Base-by-base conservation (phyloP, 92 coral and sea anemone genomes). In the Parazoanthus darwini region DNA sequence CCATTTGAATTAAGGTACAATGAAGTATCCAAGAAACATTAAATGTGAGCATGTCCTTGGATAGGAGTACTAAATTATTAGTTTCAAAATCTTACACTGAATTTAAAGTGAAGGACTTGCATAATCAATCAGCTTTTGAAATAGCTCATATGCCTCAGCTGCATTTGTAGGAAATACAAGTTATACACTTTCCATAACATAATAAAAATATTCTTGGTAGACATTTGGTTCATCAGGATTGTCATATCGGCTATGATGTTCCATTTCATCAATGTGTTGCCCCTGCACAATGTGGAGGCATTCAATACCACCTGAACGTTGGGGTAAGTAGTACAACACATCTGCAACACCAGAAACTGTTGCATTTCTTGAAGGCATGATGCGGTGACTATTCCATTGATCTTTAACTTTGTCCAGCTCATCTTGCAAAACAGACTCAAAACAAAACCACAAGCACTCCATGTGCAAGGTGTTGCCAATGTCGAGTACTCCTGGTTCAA, bases 281-380 rank as follows among this genome's bases (percentile, higher is more conserved):
- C 65, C 46, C 10, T 66, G 18, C 7, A 80, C 67, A 33, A 51
- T 42, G 7, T n/a, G 38, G 33, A n/a, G 26, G 59, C 58, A 29
- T 50, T 85, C 88, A 15, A 43, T 73, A 26, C 88, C 58, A 59
- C 87, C 87, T 0, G 87, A 83, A 37, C 81, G 38, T 22, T 83
- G 75, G 33, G 87, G 87, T 83, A 83, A 83, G 74, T 26, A 67
- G 82, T 85, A 85, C 43, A 85, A 67, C 23, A 85, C 79, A 85
- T 85, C 88, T 15, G 88, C 82, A 16, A 44, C 50, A 44, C 50
- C 50, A 44, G 50, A 44, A 44, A 44, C 50, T 44, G 56, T 56
- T 11, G 35, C 86, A 82, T 82, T 26, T 48, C 86, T 56, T 22
- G 86, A 56, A 25, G 44, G 73, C 20, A 74, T 4, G 5, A 82